These are phyloP conservation scores for Drosophila serrata DNA, from an alignment of 1,140 invertebrate species.

Conservation along the genomic window DNA sequence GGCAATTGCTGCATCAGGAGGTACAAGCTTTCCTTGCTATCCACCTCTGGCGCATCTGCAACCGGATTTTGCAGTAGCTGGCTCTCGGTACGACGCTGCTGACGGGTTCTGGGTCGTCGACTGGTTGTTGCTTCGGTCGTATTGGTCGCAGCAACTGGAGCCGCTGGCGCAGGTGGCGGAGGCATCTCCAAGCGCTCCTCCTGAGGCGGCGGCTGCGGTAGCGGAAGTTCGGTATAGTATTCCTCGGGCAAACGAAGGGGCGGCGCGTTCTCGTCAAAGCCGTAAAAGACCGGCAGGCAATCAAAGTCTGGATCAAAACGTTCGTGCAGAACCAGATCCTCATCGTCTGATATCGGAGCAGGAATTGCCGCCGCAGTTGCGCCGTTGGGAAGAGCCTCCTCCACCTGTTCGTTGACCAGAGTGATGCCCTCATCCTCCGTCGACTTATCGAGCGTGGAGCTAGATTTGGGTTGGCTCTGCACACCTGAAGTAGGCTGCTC, in stretches of 20 bases:
- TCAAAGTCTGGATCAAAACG: constrained; percentile 32
- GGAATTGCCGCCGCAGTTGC: not conserved
- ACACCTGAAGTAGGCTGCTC: constrained; percentile 23
- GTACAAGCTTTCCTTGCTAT: constrained; percentile 51
- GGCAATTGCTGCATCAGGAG: constrained; percentile 55
- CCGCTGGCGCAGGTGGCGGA: constrained; percentile 13
- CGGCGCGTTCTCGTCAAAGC: constrained; percentile 55
- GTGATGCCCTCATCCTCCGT: constrained; percentile 17
- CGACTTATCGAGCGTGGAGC: not conserved
- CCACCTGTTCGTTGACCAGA: not conserved
- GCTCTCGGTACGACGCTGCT: constrained; percentile 48
- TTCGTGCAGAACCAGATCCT: constrained; percentile 18
- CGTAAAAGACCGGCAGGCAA: constrained; percentile 39
- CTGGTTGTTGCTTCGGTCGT: not conserved
- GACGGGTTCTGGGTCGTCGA: constrained; percentile 49
- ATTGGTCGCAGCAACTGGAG: not conserved
- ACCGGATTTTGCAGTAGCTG: not conserved
- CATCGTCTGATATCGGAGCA: constrained; percentile 20
- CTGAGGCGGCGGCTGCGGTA: not conserved
- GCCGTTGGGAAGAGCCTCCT: not conserved
- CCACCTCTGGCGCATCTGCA: constrained; percentile 2
- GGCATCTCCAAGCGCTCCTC: constrained; percentile 8
- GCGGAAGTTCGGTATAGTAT: constrained; percentile 35
- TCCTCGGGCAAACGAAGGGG: constrained; percentile 33
- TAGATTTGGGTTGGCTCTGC: not conserved